Conservation (phyloP, 2,888 invertebrate genomes). For the Ramazzottius varieornatus region DNA sequence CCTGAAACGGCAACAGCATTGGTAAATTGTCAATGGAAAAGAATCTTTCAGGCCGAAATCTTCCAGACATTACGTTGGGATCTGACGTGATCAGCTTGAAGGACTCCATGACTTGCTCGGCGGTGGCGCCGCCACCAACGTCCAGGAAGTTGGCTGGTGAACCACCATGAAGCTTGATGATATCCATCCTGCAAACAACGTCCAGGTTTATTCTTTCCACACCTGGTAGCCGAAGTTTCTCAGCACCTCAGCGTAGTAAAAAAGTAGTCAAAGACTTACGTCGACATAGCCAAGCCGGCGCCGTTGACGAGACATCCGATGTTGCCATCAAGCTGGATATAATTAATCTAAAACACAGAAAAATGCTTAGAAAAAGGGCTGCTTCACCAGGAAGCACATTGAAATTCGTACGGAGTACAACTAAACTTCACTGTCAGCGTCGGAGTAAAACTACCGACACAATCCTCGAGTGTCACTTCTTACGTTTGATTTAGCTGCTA, state of each 20-base stretch:
- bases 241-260: too few species aligned
- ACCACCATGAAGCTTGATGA: constrained; percentile 79
- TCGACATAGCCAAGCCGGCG: constrained; percentile 87
- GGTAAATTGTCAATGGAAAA: neutral
- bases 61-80: constrained; percentile 40
- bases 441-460: too few species aligned
- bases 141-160: constrained; percentile 87
- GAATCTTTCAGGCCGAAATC: too few species aligned
- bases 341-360: constrained; percentile 6
- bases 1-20: constrained; percentile 26
- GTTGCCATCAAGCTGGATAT: constrained; percentile 10
- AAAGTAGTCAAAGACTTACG: too few species aligned
- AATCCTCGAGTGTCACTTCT: too few species aligned
- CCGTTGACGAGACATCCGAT: constrained; percentile 42
- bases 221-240: too few species aligned
- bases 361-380: too few species aligned
- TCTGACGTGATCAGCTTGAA: constrained; percentile 86
- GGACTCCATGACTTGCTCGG: constrained; percentile 65
- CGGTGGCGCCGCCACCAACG: constrained; percentile 80
- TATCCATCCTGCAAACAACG: constrained; percentile 46
- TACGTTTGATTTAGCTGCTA: constrained; percentile 50
- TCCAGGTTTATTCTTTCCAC: too few species aligned
- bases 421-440: too few species aligned
- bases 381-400: too few species aligned
- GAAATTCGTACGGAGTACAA: too few species aligned